Evolutionary conservation across 2,797 vertebrate genomes (phyloP).

Genomic region (Mormyrops attenuatus): DNA sequence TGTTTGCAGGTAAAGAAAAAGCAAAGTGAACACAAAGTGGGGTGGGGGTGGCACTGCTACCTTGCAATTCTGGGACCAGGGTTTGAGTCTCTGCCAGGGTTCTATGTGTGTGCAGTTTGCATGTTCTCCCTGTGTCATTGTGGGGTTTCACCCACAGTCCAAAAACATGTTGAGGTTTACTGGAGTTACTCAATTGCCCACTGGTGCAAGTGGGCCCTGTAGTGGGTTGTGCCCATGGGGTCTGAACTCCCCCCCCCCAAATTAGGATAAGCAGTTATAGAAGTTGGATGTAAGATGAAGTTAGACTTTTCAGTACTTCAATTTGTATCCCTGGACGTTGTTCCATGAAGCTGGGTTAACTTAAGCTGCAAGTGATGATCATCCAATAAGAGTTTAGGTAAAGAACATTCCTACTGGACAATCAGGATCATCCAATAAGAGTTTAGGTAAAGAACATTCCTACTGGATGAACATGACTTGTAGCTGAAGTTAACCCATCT

Average conservation of each 20-base stretch:
- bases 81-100: too few species aligned
- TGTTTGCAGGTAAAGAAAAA: background rate
- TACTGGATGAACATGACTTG: background rate
- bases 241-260: background rate
- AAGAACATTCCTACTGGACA: background rate
- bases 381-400: background rate
- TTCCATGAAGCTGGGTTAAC: background rate
- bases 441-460: background rate
- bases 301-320: background rate
- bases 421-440: background rate
- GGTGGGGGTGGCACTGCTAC: too few species aligned
- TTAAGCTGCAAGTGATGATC: background rate
- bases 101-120: background rate
- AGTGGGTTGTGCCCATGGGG: too few species aligned
- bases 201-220: too few species aligned
- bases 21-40: background rate
- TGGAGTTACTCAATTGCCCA: background rate
- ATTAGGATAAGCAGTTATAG: background rate
- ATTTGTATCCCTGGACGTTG: background rate
- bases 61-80: too few species aligned
- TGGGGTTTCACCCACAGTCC: background rate
- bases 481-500: background rate
- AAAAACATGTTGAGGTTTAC: background rate
- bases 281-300: background rate
- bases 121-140: background rate